Percentiles rank a stretch among this genome's conserved stretches.
These are phyloP conservation scores for Trypoxylus dichotomus DNA, from an alignment of 1,140 invertebrate species.

Conservation along the genomic window DNA sequence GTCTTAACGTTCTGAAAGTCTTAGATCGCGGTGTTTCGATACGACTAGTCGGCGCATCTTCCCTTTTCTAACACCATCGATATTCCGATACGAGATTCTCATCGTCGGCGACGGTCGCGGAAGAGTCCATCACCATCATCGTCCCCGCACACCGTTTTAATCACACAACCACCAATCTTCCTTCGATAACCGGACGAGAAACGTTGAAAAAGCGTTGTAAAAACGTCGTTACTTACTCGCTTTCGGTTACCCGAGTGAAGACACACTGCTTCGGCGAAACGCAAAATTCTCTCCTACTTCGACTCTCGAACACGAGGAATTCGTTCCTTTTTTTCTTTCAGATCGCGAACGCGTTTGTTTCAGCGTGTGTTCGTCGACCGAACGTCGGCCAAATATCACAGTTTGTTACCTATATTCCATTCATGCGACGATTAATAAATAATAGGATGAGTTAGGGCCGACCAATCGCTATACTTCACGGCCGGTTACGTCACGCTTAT, in stretches of 20 bases:
- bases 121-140: not conserved
- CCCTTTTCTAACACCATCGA: not conserved
- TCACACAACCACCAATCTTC: too few species aligned
- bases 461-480: constrained; percentile 44
- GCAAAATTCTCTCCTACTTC: too few species aligned
- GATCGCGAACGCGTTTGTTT: constrained; percentile 35
- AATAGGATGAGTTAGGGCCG: constrained; percentile 52
- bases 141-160: not conserved
- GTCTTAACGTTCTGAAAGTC: constrained; percentile 7
- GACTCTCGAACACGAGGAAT: not conserved
- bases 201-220: too few species aligned
- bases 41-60: not conserved
- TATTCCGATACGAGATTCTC: not conserved
- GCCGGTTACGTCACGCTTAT: constrained; percentile 15
- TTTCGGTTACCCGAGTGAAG: too few species aligned
- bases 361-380: constrained; percentile 36
- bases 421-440: constrained; percentile 55
- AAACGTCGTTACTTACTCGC: too few species aligned
- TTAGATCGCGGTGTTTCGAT: not conserved
- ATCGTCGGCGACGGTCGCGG: constrained; percentile 1
- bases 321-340: constrained; percentile 6
- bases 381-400: constrained; percentile 51
- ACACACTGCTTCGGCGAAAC: too few species aligned
- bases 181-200: too few species aligned
- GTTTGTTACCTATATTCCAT: constrained; percentile 51